Percentiles rank a stretch among this genome's conserved stretches.
These are phyloP conservation scores for Marronus borbonicus DNA, from an alignment of 2,888 invertebrate genomes.

Conservation along the genomic window DNA sequence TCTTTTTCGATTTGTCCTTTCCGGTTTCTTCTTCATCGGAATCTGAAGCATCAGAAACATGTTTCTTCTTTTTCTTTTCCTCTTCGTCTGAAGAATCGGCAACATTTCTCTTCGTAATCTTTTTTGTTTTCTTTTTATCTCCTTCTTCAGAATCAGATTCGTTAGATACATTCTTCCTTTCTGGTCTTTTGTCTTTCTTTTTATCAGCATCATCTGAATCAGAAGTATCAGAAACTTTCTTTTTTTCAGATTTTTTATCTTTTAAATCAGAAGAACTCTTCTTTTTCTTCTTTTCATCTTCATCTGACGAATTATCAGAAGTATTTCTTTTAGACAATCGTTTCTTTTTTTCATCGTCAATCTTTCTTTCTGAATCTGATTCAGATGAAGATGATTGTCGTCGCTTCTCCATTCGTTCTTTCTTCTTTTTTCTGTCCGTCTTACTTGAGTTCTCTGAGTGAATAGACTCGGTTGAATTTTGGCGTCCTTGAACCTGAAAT, in stretches of 20 bases:
- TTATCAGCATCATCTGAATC: slow-evolving; percentile 60
- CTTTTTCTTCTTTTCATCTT: slow-evolving; percentile 67
- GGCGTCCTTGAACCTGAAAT: slow-evolving; percentile 42
- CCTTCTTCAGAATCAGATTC: slow-evolving; percentile 46
- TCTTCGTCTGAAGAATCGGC: slow-evolving; percentile 49
- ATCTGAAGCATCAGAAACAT: slow-evolving; percentile 55
- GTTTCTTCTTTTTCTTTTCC: slow-evolving; percentile 46
- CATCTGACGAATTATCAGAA: slow-evolving; percentile 42
- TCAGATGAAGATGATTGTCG: slow-evolving; percentile 41
- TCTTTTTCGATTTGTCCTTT: slow-evolving; percentile 47
- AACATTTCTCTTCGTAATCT: slow-evolving; percentile 48
- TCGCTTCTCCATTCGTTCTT: slow-evolving; percentile 39
- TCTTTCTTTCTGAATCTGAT: slow-evolving; percentile 36
- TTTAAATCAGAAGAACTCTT: slow-evolving; percentile 55
- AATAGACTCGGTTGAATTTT: slow-evolving; percentile 46
- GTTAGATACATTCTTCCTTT: slow-evolving; percentile 55
- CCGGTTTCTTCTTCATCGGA: slow-evolving; percentile 53
- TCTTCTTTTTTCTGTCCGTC: slow-evolving; percentile 53
- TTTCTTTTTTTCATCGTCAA: slow-evolving; percentile 52
- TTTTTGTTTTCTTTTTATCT: slow-evolving; percentile 47
- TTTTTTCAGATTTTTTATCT: slow-evolving; percentile 53
- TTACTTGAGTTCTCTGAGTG: slow-evolving; percentile 41
- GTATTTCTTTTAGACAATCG: slow-evolving; percentile 32
- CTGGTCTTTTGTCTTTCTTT: slow-evolving; percentile 62
- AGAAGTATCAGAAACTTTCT: slow-evolving; percentile 63